Evolutionary conservation across 2,113 vertebrate species (phyloP).

Genomic region (Trogon melanurus): DNA sequence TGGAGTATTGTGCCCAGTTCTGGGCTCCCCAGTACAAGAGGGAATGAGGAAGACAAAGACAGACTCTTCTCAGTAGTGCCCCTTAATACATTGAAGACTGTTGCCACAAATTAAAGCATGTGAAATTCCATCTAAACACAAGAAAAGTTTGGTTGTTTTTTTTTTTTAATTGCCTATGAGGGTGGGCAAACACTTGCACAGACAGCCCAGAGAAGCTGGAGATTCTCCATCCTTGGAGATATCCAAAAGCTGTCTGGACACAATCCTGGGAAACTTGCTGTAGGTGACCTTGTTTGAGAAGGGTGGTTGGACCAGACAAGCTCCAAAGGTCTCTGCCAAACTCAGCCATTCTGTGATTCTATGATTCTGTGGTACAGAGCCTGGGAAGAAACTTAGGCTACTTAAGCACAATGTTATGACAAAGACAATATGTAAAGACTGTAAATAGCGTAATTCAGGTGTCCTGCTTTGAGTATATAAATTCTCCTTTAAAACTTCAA

Average conservation of each 20-base stretch:
- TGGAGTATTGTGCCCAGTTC: not conserved
- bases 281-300: not conserved
- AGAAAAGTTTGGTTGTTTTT: not conserved
- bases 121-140: not conserved
- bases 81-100: not conserved
- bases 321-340: not conserved
- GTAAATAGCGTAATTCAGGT: not conserved
- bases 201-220: not conserved
- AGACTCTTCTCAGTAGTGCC: not conserved
- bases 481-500: not conserved
- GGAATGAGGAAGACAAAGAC: not conserved
- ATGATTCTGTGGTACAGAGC: not conserved
- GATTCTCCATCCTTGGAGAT: not conserved
- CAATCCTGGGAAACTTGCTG: not conserved
- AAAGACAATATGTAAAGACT: not conserved
- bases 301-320: not conserved
- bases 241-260: not conserved
- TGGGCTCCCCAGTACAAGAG: not conserved
- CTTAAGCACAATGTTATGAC: not conserved
- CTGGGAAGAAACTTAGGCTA: not conserved
- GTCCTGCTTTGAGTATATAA: not conserved
- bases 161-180: fast-evolving
- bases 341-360: not conserved
- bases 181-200: not conserved
- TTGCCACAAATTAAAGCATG: not conserved